Percentiles rank a stretch among this genome's conserved stretches.
Conservation (phyloP, 1,140 invertebrate genomes). For the Zaprionus gabonicus region DNA sequence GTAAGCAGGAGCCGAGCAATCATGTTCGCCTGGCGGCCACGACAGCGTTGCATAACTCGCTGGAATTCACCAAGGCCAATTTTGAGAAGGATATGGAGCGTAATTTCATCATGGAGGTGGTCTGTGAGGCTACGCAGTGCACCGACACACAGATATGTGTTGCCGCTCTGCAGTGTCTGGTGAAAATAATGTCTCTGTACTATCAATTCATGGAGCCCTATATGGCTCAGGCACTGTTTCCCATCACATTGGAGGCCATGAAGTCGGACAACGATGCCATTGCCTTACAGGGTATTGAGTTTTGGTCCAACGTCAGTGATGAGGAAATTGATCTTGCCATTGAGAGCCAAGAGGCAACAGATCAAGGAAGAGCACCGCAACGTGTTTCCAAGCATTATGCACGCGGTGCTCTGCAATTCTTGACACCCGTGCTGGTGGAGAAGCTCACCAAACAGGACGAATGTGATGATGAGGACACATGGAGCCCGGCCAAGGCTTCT, state of each 20-base stretch:
- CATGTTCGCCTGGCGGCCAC: conserved; percentile 97
- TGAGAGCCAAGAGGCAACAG: conserved; percentile 96
- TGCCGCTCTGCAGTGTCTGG: conserved; percentile 98
- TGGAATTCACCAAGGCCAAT: conserved; percentile 99
- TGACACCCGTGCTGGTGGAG: conserved; percentile 97
- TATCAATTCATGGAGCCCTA: conserved; percentile 99
- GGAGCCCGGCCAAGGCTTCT: conserved; percentile 99
- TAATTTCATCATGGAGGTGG: conserved; percentile 99
- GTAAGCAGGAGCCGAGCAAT: conserved; percentile 91
- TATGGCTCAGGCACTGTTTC: conserved; percentile 99
- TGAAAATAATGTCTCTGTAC: conserved; percentile 99
- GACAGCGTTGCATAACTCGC: conserved; percentile 97
- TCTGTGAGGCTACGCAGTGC: conserved; percentile 96
- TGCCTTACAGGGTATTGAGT: conserved; percentile 99
- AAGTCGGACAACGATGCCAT: conserved; percentile 98
- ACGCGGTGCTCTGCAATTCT: conserved; percentile 96
- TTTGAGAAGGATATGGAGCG: conserved; percentile 98
- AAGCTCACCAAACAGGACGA: conserved; percentile 98
- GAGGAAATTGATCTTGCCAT: conserved; percentile 99
- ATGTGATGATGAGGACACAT: conserved; percentile 98
- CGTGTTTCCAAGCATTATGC: conserved; percentile 97
- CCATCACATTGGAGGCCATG: conserved; percentile 99
- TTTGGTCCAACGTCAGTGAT: conserved; percentile 99
- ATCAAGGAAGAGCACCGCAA: conserved; percentile 95
- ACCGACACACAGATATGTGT: conserved; percentile 95